These are phyloP conservation scores for Clivina fossor DNA, from an alignment of 2,888 invertebrate species.

Conservation along the genomic window DNA sequence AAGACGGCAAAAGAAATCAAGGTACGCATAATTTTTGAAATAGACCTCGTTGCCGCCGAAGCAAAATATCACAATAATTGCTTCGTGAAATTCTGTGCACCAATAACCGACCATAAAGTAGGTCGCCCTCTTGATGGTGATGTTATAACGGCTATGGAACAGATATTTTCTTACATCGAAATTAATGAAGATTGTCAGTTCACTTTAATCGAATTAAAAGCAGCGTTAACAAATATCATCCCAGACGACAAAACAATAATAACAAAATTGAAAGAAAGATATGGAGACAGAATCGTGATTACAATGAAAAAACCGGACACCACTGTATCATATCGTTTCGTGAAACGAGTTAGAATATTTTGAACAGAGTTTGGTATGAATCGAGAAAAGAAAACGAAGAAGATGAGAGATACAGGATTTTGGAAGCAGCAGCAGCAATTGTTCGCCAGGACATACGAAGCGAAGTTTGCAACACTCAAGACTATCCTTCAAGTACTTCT, in stretches of 20 bases:
- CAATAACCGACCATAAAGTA: slow-evolving; percentile 41
- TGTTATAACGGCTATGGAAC: slow-evolving; percentile 43
- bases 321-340: slow-evolving; percentile 32
- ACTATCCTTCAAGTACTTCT: slow-evolving; percentile 41
- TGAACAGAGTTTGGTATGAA: slow-evolving; percentile 23
- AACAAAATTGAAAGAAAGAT: slow-evolving; percentile 42
- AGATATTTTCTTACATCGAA: slow-evolving; percentile 44
- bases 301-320: slow-evolving; percentile 39
- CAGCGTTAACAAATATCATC: slow-evolving; percentile 31
- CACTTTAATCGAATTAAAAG: slow-evolving; percentile 32
- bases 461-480: slow-evolving; percentile 34
- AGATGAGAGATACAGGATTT: slow-evolving; percentile 20
- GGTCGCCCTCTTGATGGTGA: slow-evolving; percentile 43
- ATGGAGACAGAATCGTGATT: slow-evolving; percentile 46
- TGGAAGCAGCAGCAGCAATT: slow-evolving; percentile 34
- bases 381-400: slow-evolving; percentile 1
- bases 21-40: slow-evolving; percentile 36
- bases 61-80: slow-evolving; percentile 44
- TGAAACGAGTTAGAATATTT: slow-evolving; percentile 28
- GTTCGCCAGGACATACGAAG: slow-evolving; percentile 36
- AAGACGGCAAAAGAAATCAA: slow-evolving; percentile 40
- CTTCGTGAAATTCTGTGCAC: slow-evolving; percentile 41
- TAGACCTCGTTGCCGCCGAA: slow-evolving; percentile 38
- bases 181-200: slow-evolving; percentile 39
- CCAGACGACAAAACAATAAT: slow-evolving; percentile 39